phyloP scores from a whole-genome alignment of 1,140 invertebrate genomes.

The Aphelinus atriplicis region DNA sequence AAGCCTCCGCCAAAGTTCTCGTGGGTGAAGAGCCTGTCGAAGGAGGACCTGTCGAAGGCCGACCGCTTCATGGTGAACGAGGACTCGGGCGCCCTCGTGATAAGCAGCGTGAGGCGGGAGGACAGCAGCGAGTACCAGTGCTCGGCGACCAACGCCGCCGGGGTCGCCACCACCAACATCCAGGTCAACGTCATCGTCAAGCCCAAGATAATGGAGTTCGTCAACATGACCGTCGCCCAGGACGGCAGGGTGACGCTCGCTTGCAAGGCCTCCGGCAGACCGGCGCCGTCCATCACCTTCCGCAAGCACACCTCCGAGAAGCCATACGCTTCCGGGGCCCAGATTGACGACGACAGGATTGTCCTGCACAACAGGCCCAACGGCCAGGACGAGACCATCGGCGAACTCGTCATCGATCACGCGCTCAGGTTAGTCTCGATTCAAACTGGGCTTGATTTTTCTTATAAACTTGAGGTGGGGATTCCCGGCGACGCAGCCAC shows the following conservation, averaged over 20 bases:
- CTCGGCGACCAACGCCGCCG: slow-evolving; percentile 83
- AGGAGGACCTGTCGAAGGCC: slow-evolving; percentile 74
- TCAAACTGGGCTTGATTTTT: too few relatives aligned
- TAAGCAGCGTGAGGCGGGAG: slow-evolving; percentile 79
- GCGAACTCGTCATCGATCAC: slow-evolving; percentile 70
- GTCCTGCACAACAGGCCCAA: slow-evolving; percentile 68
- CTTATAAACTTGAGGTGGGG: too few relatives aligned
- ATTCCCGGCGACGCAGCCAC: too few relatives aligned
- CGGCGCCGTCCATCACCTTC: slow-evolving; percentile 80
- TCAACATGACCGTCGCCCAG: slow-evolving; percentile 77
- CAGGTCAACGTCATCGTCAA: slow-evolving; percentile 76
- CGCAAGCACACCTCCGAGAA: slow-evolving; percentile 70
- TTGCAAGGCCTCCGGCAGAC: slow-evolving; percentile 81
- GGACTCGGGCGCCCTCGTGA: slow-evolving; percentile 75
- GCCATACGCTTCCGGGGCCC: slow-evolving; percentile 70
- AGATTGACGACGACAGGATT: slow-evolving; percentile 73
- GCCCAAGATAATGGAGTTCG: slow-evolving; percentile 81
- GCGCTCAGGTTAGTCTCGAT: slow-evolving; percentile 43
- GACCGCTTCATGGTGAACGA: slow-evolving; percentile 81
- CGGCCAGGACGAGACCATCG: slow-evolving; percentile 71
- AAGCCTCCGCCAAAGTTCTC: slow-evolving; percentile 83
- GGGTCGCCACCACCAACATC: slow-evolving; percentile 72
- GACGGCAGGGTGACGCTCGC: slow-evolving; percentile 73
- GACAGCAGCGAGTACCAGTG: slow-evolving; percentile 87
- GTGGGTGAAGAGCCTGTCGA: slow-evolving; percentile 79